Base-by-base conservation (phyloP, 2,113 vertebrate genomes). In the Sylvia atricapilla region DNA sequence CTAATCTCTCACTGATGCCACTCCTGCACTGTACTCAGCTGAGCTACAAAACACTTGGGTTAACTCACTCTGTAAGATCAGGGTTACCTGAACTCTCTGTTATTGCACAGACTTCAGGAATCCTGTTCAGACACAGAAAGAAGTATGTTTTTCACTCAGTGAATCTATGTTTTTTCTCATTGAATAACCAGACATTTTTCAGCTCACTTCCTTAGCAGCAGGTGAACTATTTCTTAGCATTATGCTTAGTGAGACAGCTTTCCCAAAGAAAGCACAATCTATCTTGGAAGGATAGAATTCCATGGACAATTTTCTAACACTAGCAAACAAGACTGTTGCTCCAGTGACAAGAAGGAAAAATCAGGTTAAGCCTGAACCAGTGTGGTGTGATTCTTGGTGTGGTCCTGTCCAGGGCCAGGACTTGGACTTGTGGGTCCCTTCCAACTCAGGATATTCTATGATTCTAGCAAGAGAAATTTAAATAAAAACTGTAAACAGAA, bases 1-100 rank as follows among this genome's bases (percentile, higher is more conserved):
- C 73, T 93, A 95, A 95, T 93, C 92, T 90, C 87, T 78, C 75
- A 75, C 50, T 92, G 90, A 90, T 90, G 86, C 84, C 93, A 93
- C 83, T 90, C 69, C 69, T 53, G 31, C 64, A 80, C 72, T 93
- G 73, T 89, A 78, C n/a, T 90, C 85, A 93, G 43, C 35, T 81
- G 83, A 95, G 85, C 87, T 89, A 66, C 77, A 82, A 64, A 53
- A 81, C 80, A 87, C 84, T 68, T 46, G 49, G 22, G 73, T 82
- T 95, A 94, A 84, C 75, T 63, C 87, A 84, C 39, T 72, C 60
- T 60, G 30, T 31, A 55, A 93, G 0, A 93, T 72, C 52, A 88
- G 41, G 41, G 81, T 84, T 84, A 62, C 28, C 31, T 72, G 33
- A 90, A 84, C 37, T 86, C 59, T 80, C 75, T 58, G 73, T 49